Conservation (phyloP, 2,888 invertebrate genomes). For the Dorcus hopei region DNA sequence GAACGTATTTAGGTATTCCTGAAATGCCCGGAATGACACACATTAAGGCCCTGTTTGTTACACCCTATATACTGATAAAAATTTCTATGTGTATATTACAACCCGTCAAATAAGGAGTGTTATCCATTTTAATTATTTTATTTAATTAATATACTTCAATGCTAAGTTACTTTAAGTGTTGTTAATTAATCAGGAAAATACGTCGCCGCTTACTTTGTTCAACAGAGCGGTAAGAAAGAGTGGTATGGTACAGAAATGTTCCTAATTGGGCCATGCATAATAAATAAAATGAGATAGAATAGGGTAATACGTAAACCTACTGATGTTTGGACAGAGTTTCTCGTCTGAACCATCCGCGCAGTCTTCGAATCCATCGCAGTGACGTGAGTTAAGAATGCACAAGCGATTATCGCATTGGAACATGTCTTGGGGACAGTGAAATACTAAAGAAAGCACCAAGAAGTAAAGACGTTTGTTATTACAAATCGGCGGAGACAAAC, state of each 20-base stretch:
- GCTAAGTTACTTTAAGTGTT: too few relatives aligned
- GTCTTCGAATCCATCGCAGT: constrained; percentile 61
- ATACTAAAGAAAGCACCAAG: constrained; percentile 6
- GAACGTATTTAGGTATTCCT: too few relatives aligned
- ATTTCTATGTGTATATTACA: too few relatives aligned
- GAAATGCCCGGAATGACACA: too few relatives aligned
- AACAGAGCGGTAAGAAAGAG: too few relatives aligned
- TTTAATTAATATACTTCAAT: too few relatives aligned
- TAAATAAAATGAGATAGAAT: background rate
- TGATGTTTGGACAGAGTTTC: constrained; percentile 25
- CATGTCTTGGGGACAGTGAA: constrained; percentile 50
- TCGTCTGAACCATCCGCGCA: constrained; percentile 65
- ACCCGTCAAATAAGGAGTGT: too few relatives aligned
- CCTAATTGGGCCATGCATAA: background rate
- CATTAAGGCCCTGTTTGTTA: too few relatives aligned
- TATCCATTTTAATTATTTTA: too few relatives aligned
- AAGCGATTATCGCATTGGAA: constrained; percentile 54
- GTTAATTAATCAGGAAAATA: too few relatives aligned
- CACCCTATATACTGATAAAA: too few relatives aligned
- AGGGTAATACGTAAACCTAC: background rate
- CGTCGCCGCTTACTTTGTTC: too few relatives aligned
- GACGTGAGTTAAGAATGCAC: constrained; percentile 54
- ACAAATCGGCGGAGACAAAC: background rate
- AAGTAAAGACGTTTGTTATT: background rate
- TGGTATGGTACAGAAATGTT: background rate